Base-by-base conservation (phyloP, 1,140 invertebrate genomes). In the Penaeus chinensis region DNA sequence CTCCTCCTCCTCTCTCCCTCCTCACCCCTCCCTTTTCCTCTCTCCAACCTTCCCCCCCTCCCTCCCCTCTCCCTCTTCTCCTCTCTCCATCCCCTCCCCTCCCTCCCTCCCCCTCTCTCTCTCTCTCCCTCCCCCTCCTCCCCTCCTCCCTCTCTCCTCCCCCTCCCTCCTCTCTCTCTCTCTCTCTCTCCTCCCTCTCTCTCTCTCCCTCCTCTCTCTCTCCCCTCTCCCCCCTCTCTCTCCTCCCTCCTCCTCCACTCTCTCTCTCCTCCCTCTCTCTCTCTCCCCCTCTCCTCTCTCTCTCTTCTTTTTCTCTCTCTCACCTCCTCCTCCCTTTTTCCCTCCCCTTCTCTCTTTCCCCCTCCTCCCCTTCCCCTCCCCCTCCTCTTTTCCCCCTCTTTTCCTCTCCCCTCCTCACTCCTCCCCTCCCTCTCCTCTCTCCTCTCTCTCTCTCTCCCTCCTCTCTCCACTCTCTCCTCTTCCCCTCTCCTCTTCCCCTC, bases 41-140 rank as follows among this genome's bases (percentile, higher is more conserved):
- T 18, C 63, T n/a, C 63, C n/a, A 16, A 16, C 3, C 3, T 3
- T 10, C 10, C 42, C 10, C 42, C 42, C 13, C 7, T 69, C 7
- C 3, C 7, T 13, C 22, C 65, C 7, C 65, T n/a, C 65, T n/a
- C 65, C 13, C 13, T 27, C 3, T 69, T 5, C 13, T 27, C 65
- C 3, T 27, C 7, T 27, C 13, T 69, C 13, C 65, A 3, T 27
- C 65, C 65, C 13, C 22, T 7, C 65, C 27, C 3, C 13, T 27
- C 13, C 13, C 22, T 27, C 13, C 63, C 63, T 65, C n/a, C 16
- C n/a, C 63, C 63, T 65, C n/a, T n/a, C 63, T 65, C 63, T n/a
- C n/a, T n/a, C 63, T 65, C 63, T n/a, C 63, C 63, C 63, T n/a
- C n/a, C n/a, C n/a, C n/a, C n/a, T n/a, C 63, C 63, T 65, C 63